A percentile compares a stretch with the other conserved stretches of the same genome.
phyloP scores from a whole-genome alignment of 64 coral and sea anemone species.

The Stylophora pistillata region DNA sequence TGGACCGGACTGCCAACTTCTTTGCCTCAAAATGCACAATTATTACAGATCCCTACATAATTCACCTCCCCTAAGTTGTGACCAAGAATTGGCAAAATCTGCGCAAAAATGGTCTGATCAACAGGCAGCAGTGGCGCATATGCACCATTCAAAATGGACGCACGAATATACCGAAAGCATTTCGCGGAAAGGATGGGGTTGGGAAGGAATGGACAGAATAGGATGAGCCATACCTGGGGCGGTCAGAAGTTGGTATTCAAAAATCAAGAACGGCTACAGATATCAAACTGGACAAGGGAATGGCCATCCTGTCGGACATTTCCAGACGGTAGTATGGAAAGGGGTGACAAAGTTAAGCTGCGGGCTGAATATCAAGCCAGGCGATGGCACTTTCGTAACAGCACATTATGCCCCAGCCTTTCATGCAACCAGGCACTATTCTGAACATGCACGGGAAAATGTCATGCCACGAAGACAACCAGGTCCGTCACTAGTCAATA shows the following conservation, averaged over 20 bases:
- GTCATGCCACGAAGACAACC: constrained; percentile 23
- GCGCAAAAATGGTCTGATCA: constrained; percentile 40
- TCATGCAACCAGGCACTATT: no score
- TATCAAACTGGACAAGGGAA: constrained; percentile 36
- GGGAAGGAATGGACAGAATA: constrained; percentile 59
- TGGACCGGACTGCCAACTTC: constrained; percentile 49
- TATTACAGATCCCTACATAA: constrained; percentile 44
- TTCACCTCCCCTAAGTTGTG: constrained; percentile 48
- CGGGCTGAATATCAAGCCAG: constrained; percentile 49
- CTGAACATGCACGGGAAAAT: constrained; percentile 44
- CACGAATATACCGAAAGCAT: constrained; percentile 63
- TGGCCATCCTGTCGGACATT: constrained; percentile 51
- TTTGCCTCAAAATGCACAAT: constrained; percentile 50
- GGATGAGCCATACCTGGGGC: constrained; percentile 75
- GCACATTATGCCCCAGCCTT: constrained; percentile 74
- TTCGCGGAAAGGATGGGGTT: constrained; percentile 70
- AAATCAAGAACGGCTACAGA: constrained; percentile 73
- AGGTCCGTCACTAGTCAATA: no score
- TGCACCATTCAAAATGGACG: not conserved
- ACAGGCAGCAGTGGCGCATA: not conserved
- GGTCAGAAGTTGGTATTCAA: constrained; percentile 86
- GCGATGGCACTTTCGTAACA: constrained; percentile 75
- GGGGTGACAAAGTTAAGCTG: constrained; percentile 58
- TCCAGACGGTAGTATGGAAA: constrained; percentile 69
- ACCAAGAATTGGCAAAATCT: constrained; percentile 37